Evolutionary conservation across 2,113 vertebrate species (phyloP).

Genomic region (Vombatus ursinus): DNA sequence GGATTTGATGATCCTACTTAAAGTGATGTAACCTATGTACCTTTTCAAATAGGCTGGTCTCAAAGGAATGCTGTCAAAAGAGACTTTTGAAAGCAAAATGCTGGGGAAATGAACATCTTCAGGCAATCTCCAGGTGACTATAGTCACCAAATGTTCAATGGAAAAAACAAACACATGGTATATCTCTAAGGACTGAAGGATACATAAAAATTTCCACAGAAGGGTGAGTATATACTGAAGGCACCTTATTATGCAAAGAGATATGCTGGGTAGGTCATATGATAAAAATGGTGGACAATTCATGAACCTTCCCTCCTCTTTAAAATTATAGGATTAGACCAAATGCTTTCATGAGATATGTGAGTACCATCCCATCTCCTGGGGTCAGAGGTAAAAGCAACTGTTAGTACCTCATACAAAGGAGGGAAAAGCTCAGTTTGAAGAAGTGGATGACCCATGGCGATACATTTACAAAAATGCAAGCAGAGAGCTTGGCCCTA

Average conservation of each 20-base stretch:
- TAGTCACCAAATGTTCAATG: not conserved
- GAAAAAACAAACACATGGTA: not conserved
- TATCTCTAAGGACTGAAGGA: not conserved
- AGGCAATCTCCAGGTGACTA: not conserved
- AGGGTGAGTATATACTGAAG: not conserved
- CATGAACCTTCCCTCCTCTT: accelerated
- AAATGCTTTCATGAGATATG: not conserved
- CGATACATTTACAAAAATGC: not conserved
- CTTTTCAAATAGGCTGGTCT: not conserved
- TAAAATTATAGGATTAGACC: not conserved
- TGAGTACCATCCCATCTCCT: not conserved
- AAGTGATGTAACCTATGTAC: not conserved
- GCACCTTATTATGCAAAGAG: not conserved
- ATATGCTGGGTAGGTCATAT: not conserved
- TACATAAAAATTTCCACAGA: not conserved
- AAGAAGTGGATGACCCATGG: not conserved
- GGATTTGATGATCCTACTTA: not conserved
- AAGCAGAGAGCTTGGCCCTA: not conserved
- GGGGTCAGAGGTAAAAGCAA: not conserved
- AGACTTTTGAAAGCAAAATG: not conserved
- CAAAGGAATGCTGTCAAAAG: not conserved
- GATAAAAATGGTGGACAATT: not conserved
- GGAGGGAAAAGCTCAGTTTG: not conserved
- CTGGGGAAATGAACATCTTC: not conserved
- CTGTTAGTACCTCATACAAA: not conserved